These are phyloP conservation scores for Circaetus gallicus DNA, from an alignment of 2,113 vertebrate species.

Conservation along the genomic window DNA sequence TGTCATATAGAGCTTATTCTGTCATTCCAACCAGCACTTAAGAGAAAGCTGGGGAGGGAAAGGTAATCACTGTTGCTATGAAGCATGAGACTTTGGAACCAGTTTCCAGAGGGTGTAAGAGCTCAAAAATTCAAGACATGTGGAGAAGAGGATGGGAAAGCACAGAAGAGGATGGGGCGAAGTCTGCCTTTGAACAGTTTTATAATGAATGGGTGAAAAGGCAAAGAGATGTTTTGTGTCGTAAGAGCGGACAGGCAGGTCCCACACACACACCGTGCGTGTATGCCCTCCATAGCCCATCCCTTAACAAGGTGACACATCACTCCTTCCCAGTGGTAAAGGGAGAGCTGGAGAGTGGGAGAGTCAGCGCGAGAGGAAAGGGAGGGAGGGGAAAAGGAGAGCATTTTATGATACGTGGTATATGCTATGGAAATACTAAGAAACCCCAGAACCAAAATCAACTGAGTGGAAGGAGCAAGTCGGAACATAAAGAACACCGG, in stretches of 20 bases:
- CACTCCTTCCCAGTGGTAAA: neutral
- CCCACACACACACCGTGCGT: rapidly evolving
- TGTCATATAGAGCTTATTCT: neutral
- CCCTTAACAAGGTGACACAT: neutral
- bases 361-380: neutral
- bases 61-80: neutral
- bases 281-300: neutral
- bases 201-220: neutral
- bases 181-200: neutral
- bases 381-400: neutral
- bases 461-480: too few relatives aligned
- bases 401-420: neutral
- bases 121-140: neutral
- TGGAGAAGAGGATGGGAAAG: neutral
- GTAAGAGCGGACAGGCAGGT: neutral
- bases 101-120: neutral
- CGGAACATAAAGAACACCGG: neutral
- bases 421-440: neutral
- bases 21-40: neutral
- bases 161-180: neutral
- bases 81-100: neutral
- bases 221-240: neutral
- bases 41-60: neutral
- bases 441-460: neutral
- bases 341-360: neutral